These are phyloP conservation scores for Julus scandinavius DNA, from an alignment of 2,888 invertebrate species.

Conservation along the genomic window DNA sequence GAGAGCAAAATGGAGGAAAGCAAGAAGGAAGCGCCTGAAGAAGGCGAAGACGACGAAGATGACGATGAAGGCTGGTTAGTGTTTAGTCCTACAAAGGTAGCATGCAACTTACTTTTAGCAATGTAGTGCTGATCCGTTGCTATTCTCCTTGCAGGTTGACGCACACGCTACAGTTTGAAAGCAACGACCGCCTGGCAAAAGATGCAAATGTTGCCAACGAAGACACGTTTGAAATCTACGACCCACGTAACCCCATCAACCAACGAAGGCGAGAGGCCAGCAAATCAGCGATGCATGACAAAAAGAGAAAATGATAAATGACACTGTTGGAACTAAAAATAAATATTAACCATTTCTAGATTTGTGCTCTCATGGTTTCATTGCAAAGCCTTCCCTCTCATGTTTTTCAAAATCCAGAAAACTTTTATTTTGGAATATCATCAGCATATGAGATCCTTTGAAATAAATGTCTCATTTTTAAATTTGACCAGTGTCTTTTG, in stretches of 20 bases:
- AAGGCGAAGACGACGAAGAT: conserved; percentile 63
- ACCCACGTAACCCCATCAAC: conserved; percentile 94
- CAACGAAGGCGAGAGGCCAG: conserved; percentile 82
- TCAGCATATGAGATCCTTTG: too few species aligned
- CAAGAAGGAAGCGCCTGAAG: conserved; percentile 64
- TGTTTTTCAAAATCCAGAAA: too few species aligned
- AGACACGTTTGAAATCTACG: conserved; percentile 97
- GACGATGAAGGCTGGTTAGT: conserved; percentile 66
- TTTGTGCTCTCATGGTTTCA: too few species aligned
- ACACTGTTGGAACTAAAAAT: not conserved
- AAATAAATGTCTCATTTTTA: too few species aligned
- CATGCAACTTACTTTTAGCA: not conserved
- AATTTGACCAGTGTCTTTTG: too few species aligned
- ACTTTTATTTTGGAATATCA: too few species aligned
- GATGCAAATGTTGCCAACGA: conserved; percentile 93
- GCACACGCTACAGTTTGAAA: conserved; percentile 75
- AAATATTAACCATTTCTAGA: too few species aligned
- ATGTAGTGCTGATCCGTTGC: conserved; percentile 50
- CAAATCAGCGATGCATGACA: conserved; percentile 51
- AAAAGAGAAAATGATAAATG: not conserved
- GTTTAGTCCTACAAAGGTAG: not conserved
- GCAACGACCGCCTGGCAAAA: conserved; percentile 76
- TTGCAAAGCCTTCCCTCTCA: too few species aligned
- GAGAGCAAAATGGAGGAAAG: conserved; percentile 66
- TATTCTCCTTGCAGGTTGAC: conserved; percentile 70